A percentile compares a stretch with the other conserved stretches of the same genome.
phyloP scores from a whole-genome alignment of 2,888 invertebrate genomes.

The Eupithecia subfuscata region DNA sequence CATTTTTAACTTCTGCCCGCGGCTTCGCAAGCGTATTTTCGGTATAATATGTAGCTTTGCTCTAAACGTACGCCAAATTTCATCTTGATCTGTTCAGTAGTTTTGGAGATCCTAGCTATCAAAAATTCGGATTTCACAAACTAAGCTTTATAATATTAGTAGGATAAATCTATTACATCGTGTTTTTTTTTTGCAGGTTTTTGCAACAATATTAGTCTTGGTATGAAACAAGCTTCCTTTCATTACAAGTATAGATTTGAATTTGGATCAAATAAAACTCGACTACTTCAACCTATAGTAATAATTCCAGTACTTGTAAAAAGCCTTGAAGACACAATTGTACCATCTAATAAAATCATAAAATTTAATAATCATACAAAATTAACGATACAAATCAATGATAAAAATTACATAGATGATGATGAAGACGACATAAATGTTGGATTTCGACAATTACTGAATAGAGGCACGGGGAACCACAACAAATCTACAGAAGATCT shows the following conservation, averaged over 20 bases:
- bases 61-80: too few relatives aligned
- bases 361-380: constrained; percentile 9
- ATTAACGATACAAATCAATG: background rate
- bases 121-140: too few relatives aligned
- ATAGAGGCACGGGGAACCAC: constrained; percentile 41
- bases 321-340: background rate
- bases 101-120: too few relatives aligned
- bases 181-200: constrained; percentile 32
- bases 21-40: too few relatives aligned
- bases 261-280: constrained; percentile 24
- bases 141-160: too few relatives aligned
- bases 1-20: too few relatives aligned
- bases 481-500: constrained; percentile 19
- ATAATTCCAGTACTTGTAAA: constrained; percentile 38
- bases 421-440: constrained; percentile 49
- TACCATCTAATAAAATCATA: background rate
- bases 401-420: constrained; percentile 15
- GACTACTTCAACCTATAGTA: constrained; percentile 33
- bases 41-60: too few relatives aligned
- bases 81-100: too few relatives aligned
- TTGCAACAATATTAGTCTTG: constrained; percentile 12
- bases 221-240: constrained; percentile 31
- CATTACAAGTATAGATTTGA: constrained; percentile 29
- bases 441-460: constrained; percentile 49
- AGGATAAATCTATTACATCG: background rate